Evolutionary conservation across 1,140 invertebrate genomes (phyloP), one percentile per base, ranked within the genome.

Genomic region (Orchestia grillus): DNA sequence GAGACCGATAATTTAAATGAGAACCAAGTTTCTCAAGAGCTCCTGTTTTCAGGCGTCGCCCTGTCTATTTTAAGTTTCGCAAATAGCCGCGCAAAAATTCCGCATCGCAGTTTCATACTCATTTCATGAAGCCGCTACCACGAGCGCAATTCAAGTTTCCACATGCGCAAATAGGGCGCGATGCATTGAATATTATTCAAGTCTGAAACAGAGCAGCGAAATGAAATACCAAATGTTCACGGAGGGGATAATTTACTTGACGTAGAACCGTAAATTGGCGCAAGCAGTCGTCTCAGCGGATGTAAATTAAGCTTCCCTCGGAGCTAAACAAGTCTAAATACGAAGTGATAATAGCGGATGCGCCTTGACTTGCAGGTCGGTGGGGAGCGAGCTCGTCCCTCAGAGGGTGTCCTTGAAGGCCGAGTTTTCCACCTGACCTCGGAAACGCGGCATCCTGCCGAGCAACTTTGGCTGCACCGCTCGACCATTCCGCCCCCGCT

Each of bases 371-470:
- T 36, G 8, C 43, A 44, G 88, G 88, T 90, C 88, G 88, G 62
- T 77, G 62, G 41, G 88, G n/a, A 42, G 41, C 41, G n/a, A 41
- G 88, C 44, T 47, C 44, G 92, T 45, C 92, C 43, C 43, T 44
- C 43, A 44, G 40, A 44, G 92, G 36, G 6, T 47, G 92, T 94
- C 92, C 92, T 94, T 94, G 92, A 44, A 45, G 43, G 92, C 43
- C 43, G 92, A 94, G 6, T 44, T 94, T 44, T 94, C 88, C 43
- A 47, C 92, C 19, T 94, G 92, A 94, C 92, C 92, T 94, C 92
- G 92, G 92, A 94, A 94, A 94, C 44, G 92, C 92, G 40, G 92
- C 44, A 94, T 94, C 92, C 92, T 94, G 92, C 92, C 41, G 44
- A 42, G 92, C 62, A 77, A 77, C 62, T 77, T 77, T 77, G 28